These are phyloP conservation scores for Pyrgilauda ruficollis DNA, from an alignment of 2,113 vertebrate species.

Conservation along the genomic window DNA sequence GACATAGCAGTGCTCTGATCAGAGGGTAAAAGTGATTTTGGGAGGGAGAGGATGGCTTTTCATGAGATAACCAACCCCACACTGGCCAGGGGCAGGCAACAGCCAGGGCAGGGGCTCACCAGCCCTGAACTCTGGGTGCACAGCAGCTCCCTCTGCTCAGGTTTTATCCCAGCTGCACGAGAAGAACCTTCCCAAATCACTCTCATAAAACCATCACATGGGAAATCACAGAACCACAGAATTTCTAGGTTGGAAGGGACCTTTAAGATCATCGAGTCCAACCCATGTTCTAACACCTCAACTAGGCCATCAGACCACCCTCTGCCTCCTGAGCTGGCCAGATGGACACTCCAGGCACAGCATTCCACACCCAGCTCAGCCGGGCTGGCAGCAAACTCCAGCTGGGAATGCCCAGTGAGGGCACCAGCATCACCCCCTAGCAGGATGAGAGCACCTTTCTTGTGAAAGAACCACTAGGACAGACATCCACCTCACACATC, in stretches of 20 bases:
- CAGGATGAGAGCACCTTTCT: neutral
- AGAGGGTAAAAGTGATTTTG: neutral
- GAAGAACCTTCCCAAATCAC: neutral
- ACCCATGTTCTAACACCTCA: no score
- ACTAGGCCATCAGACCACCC: neutral
- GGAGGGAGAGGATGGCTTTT: neutral
- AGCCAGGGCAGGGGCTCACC: neutral
- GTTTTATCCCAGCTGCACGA: neutral
- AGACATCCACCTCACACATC: neutral
- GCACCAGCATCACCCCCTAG: neutral
- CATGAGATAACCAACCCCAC: neutral
- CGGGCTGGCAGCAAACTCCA: neutral
- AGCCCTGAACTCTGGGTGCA: neutral
- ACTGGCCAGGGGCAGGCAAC: neutral
- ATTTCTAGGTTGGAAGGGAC: no score
- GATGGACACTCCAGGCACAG: neutral
- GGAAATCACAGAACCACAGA: neutral
- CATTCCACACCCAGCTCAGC: neutral
- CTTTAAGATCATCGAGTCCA: no score
- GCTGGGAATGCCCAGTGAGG: neutral
- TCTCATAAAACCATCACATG: neutral
- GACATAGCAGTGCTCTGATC: neutral
- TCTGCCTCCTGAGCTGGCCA: neutral
- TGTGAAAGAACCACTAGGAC: fast-evolving
- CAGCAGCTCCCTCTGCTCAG: neutral